These are phyloP conservation scores for Sebastes kiyomatsui DNA, from an alignment of 2,797 vertebrate genomes.

Conservation along the genomic window DNA sequence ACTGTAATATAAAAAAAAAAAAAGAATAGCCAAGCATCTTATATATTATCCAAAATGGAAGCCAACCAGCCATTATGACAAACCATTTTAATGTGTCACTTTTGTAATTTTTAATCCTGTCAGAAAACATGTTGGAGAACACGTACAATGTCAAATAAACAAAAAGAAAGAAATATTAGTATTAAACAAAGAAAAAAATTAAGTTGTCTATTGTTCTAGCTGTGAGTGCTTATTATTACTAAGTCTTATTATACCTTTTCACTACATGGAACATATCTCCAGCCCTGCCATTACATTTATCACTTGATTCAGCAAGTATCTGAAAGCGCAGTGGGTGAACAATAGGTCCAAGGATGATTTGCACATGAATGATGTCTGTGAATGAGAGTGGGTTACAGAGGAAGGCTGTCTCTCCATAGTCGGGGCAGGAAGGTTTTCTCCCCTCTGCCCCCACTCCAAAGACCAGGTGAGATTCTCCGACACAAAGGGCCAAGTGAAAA, in stretches of 20 bases:
- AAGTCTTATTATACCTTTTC: slow-evolving; percentile 45
- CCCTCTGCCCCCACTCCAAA: slow-evolving; percentile 77
- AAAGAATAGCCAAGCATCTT: background rate
- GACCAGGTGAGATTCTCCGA: slow-evolving; percentile 82
- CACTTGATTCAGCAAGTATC: slow-evolving; percentile 81
- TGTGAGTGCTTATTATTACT: slow-evolving; percentile 1
- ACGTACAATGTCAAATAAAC: background rate
- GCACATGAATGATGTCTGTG: slow-evolving; percentile 85
- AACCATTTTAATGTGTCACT: background rate
- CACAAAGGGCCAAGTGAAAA: slow-evolving; percentile 81
- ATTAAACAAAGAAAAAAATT: background rate
- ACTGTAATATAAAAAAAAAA: background rate
- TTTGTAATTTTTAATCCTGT: background rate
- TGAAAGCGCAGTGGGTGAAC: slow-evolving; percentile 73
- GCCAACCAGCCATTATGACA: background rate
- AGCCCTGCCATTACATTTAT: slow-evolving; percentile 73
- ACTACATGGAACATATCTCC: slow-evolving; percentile 70
- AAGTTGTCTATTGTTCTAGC: slow-evolving; percentile 6
- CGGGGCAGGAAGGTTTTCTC: slow-evolving; percentile 72
- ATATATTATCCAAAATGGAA: background rate
- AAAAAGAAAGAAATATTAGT: background rate
- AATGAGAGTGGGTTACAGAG: slow-evolving; percentile 82
- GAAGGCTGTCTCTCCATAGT: slow-evolving; percentile 76
- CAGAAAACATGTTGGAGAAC: background rate
- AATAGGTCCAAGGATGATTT: slow-evolving; percentile 79